Base-by-base conservation (phyloP, 2,113 vertebrate genomes). In the Stegostoma tigrinum region DNA sequence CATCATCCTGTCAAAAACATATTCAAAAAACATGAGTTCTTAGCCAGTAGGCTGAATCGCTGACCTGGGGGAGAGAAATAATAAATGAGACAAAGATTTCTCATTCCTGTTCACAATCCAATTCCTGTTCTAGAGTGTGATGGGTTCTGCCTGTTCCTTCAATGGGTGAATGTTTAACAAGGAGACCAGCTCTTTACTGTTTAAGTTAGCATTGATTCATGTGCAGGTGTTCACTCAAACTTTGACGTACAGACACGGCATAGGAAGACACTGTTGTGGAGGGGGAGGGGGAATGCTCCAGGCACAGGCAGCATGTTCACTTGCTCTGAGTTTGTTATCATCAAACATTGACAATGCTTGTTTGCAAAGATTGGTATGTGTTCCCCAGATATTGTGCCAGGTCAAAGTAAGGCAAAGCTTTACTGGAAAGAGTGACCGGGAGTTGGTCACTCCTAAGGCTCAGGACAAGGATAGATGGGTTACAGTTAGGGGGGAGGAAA, bases 1-100 rank as follows among this genome's bases (percentile, higher is more conserved):
- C 89, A 93, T 93, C 80, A 42, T 83, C 21, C 61, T 93, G 34
- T 93, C 89, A 93, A 64, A 66, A 93, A 38, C 19, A 93, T n/a
- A 93, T 66, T 93, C 17, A 93, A 67, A 42, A 38, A 93, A 23
- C 64, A 38, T 19, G 34, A 66, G 55, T 34, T n/a, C 34, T 66
- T 34, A 66, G 89, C 89, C 89, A 91, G 89, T 23, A 34, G 34
- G 55, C 2, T n/a, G n/a, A 34, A 90, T 34, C 27, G 15, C 52
- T 61, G 14, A 14, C 87, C 87, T 61, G 17, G 89, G 89, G 34
- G n/a, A 93, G 61, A 34, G 2, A 66, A 93, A 67, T 67, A 93
- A 67, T 38, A 93, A 93, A 67, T 38, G 67, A 66, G 17, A 17
- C 30, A 24, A 3, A 21, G 10, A 12, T 93, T 93, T 93, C 5